Evolutionary conservation across 2,113 vertebrate species (phyloP).

Genomic region (Tragelaphus buxtoni): DNA sequence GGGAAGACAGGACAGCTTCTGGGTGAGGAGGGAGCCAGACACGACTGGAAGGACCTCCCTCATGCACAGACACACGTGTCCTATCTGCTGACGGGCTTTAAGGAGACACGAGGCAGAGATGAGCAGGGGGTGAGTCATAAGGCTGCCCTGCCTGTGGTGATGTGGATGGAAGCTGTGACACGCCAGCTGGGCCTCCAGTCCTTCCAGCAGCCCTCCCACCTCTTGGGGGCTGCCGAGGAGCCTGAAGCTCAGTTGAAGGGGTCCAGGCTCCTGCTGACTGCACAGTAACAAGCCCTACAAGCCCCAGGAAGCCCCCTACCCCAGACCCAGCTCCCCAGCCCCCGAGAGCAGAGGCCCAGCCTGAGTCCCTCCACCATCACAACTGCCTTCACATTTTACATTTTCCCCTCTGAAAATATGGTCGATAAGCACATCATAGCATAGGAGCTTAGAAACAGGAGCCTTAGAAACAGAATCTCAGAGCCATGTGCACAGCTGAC

Average conservation of each 20-base stretch:
- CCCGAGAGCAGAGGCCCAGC: not conserved
- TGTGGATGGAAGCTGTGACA: not conserved
- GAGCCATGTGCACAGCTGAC: not conserved
- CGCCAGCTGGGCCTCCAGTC: accelerated
- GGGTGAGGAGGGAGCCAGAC: not conserved
- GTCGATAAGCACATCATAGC: not conserved
- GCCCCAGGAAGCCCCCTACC: not conserved
- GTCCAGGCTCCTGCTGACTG: not conserved
- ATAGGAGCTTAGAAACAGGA: not conserved
- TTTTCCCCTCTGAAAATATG: constrained; percentile 26
- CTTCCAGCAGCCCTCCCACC: not conserved
- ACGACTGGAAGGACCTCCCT: not conserved
- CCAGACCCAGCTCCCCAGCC: not conserved
- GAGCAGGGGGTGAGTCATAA: not conserved
- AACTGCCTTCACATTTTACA: constrained; percentile 48
- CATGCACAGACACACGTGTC: not conserved
- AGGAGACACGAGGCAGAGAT: not conserved
- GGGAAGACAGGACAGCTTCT: not conserved
- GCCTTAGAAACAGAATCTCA: not conserved
- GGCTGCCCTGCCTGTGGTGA: not conserved
- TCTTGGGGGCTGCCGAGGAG: not conserved
- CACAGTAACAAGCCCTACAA: not conserved
- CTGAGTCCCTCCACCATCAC: constrained; percentile 8
- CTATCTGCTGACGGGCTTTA: accelerated
- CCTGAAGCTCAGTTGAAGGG: not conserved